These are phyloP conservation scores for Zygaena filipendulae DNA, from an alignment of 2,888 invertebrate species.

Conservation along the genomic window DNA sequence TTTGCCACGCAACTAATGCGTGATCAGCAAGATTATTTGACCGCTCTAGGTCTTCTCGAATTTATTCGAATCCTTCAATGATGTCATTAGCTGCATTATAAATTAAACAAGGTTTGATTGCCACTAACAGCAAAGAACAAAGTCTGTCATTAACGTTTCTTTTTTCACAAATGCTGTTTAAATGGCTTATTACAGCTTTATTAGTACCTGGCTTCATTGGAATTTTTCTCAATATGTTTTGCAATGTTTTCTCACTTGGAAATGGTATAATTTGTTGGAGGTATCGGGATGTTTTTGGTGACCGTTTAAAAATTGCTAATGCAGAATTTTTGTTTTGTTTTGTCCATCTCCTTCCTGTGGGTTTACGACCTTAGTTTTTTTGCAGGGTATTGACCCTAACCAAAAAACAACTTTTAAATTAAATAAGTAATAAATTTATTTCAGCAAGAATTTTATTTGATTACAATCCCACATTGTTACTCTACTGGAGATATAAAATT, in stretches of 20 bases:
- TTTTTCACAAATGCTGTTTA: neutral
- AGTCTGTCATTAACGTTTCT: conserved; percentile 7
- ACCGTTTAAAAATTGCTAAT: neutral
- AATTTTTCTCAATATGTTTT: neutral
- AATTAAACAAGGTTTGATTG: conserved; percentile 10
- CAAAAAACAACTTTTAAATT: no score
- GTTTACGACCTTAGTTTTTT: neutral
- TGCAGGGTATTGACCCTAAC: neutral
- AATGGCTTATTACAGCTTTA: neutral
- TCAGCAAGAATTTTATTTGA: no score
- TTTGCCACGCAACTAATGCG: conserved; percentile 15
- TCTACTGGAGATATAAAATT: no score
- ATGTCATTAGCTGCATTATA: conserved; percentile 9
- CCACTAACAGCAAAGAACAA: conserved; percentile 14
- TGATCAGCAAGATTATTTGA: conserved; percentile 12
- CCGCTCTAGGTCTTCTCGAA: conserved; percentile 6
- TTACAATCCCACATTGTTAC: no score
- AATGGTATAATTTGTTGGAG: neutral
- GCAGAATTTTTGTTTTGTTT: neutral
- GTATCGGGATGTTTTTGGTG: neutral
- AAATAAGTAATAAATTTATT: no score
- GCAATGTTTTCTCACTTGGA: neutral
- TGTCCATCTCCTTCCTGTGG: neutral
- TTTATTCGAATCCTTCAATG: conserved; percentile 15
- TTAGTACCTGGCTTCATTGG: neutral